phyloP scores from a whole-genome alignment of 2,797 vertebrate species.

The Clarias fuscus region DNA sequence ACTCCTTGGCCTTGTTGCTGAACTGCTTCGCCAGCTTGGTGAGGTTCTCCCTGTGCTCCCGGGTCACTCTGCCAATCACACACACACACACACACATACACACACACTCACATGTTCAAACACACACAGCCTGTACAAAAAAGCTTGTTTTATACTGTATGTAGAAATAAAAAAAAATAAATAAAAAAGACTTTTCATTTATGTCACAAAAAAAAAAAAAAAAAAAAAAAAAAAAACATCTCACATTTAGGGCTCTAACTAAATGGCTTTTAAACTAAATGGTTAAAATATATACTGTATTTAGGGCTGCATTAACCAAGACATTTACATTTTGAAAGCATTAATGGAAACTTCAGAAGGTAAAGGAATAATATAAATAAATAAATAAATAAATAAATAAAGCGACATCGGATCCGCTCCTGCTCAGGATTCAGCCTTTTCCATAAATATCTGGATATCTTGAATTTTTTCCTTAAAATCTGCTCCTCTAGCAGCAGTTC shows the following conservation, averaged over 20 bases:
- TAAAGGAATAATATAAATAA: neutral
- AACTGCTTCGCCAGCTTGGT: slow-evolving; percentile 87
- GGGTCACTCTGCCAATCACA: slow-evolving; percentile 78
- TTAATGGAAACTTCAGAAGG: neutral
- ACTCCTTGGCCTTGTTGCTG: slow-evolving; percentile 94
- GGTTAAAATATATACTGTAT: too few species aligned
- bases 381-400: too few species aligned
- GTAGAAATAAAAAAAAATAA: neutral
- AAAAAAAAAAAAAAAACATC: too few species aligned
- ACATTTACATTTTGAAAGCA: neutral
- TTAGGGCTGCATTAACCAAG: neutral
- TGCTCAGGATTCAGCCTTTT: too few species aligned
- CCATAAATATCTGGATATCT: too few species aligned
- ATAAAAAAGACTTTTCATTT: neutral
- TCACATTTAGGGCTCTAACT: too few species aligned
- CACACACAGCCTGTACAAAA: slow-evolving; percentile 65
- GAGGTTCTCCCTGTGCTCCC: slow-evolving; percentile 91
- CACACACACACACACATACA: slow-evolving; percentile 47
- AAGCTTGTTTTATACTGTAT: neutral
- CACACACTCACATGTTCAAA: slow-evolving; percentile 52
- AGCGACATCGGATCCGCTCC: too few species aligned
- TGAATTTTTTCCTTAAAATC: too few species aligned
- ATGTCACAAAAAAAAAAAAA: too few species aligned
- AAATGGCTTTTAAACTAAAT: too few species aligned
- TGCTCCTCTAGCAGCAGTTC: too few species aligned